A percentile compares a stretch with the other conserved stretches of the same genome.
Evolutionary conservation across 2,797 vertebrate genomes (phyloP).

Genomic region (Muraenolepis orangiensis): DNA sequence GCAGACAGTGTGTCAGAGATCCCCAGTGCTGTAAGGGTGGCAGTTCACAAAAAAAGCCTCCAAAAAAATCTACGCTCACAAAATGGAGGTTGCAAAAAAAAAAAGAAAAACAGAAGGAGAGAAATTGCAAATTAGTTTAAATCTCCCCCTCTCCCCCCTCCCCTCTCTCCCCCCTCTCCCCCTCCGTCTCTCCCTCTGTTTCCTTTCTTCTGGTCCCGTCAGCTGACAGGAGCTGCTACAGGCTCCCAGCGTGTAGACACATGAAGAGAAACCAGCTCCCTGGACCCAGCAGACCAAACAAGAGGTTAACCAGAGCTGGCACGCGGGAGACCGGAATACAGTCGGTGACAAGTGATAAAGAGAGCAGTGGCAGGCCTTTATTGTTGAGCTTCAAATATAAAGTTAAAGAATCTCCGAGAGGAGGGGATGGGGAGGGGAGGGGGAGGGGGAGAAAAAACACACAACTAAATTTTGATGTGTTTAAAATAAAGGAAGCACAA

Average conservation of each 20-base stretch:
- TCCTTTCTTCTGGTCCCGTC: constrained; percentile 80
- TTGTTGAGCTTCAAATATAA: constrained; percentile 97
- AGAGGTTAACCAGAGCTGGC: constrained; percentile 97
- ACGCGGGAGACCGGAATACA: constrained; percentile 85
- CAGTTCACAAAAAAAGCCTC: constrained; percentile 58
- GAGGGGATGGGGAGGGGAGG: too few relatives aligned
- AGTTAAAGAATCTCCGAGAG: constrained; percentile 93
- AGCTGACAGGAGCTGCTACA: constrained; percentile 86
- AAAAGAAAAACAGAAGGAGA: constrained; percentile 32
- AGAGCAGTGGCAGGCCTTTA: constrained; percentile 94
- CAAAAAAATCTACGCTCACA: constrained; percentile 65
- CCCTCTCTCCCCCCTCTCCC: constrained; percentile 52
- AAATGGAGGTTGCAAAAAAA: constrained; percentile 55
- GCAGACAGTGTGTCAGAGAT: too few relatives aligned
- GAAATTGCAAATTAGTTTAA: constrained; percentile 72
- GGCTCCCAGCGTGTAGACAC: constrained; percentile 78
- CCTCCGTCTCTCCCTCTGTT: constrained; percentile 70
- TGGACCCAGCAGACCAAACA: constrained; percentile 86
- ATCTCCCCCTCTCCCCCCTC: background rate
- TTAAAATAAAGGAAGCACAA: constrained; percentile 99
- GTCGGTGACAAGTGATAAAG: constrained; percentile 91
- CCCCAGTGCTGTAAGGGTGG: constrained; percentile 46
- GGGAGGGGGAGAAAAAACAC: constrained; percentile 26
- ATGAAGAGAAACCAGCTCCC: constrained; percentile 73
- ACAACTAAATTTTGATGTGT: constrained; percentile 93